These are phyloP conservation scores for Drosophila yooni DNA, from an alignment of 2,888 invertebrate genomes.

Conservation along the genomic window DNA sequence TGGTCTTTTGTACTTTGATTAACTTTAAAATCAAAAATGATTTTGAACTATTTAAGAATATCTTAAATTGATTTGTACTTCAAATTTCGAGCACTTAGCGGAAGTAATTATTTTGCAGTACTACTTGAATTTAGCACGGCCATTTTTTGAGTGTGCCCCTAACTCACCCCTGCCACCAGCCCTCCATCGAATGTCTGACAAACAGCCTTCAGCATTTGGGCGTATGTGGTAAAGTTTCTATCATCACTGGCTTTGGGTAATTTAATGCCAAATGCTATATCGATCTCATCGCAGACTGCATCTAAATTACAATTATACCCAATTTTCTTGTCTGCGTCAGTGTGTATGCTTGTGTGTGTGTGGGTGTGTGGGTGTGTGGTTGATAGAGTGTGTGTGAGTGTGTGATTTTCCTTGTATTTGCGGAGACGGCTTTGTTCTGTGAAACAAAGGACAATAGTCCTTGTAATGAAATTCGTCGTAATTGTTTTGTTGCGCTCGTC, in stretches of 20 bases:
- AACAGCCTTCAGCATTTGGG: not conserved
- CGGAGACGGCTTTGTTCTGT: constrained; percentile 5
- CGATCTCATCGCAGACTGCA: constrained; percentile 55
- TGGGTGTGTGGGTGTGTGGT: not conserved
- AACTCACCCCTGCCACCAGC: not conserved
- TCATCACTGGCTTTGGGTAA: constrained; percentile 47
- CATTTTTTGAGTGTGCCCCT: not conserved
- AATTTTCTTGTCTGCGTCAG: constrained; percentile 35
- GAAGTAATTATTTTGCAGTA: not conserved
- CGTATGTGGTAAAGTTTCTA: constrained; percentile 11
- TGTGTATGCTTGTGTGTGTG: constrained; percentile 2
- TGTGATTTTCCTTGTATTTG: constrained; percentile 19
- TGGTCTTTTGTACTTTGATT: not conserved
- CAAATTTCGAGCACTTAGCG: not conserved
- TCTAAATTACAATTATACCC: constrained; percentile 74
- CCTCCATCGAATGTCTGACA: not conserved
- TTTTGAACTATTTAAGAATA: not conserved
- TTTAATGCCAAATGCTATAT: constrained; percentile 54
- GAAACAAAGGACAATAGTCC: constrained; percentile 40
- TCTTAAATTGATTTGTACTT: not conserved
- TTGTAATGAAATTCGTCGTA: constrained; percentile 66
- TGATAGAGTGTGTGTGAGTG: not conserved
- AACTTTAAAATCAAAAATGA: not conserved
- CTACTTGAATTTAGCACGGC: too few relatives aligned
- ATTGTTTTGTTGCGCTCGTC: constrained; percentile 53